A percentile compares a stretch with the other conserved stretches of the same genome.
These are phyloP conservation scores for Eublepharis macularius DNA, from an alignment of 2,113 vertebrate genomes.

Conservation along the genomic window DNA sequence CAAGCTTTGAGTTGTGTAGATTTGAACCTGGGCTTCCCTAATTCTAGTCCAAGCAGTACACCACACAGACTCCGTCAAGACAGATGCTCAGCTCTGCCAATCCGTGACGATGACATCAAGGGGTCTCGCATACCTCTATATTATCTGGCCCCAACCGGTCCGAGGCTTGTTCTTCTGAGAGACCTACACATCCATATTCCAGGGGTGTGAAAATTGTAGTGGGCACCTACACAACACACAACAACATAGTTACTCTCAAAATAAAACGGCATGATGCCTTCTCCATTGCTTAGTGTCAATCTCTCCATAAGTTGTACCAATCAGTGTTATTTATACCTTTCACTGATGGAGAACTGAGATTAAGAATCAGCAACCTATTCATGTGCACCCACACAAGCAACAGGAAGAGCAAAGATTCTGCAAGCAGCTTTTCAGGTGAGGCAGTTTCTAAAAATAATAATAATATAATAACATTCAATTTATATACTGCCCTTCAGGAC, in stretches of 20 bases:
- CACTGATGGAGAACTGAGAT: not conserved
- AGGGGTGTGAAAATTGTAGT: constrained; percentile 95
- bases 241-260: not conserved
- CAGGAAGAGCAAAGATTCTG: not conserved
- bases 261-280: not conserved
- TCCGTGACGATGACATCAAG: not conserved
- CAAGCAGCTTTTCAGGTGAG: no score
- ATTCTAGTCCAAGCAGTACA: no score
- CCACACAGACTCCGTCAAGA: not conserved
- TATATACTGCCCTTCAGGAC: no score
- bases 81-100: not conserved
- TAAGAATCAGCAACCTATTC: not conserved
- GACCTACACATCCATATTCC: constrained; percentile 91
- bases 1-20: no score
- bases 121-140: constrained; percentile 79
- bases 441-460: no score
- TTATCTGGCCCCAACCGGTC: constrained; percentile 77
- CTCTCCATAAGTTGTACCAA: not conserved
- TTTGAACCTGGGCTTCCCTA: no score
- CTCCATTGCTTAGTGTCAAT: not conserved
- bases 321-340: not conserved
- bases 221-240: constrained; percentile 77
- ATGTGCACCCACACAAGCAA: not conserved
- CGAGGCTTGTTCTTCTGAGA: constrained; percentile 89
- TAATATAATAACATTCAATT: no score